Evolutionary conservation across 2,113 vertebrate species (phyloP), one percentile per base, ranked within the genome.

Genomic region (Syngnathus scovelli): DNA sequence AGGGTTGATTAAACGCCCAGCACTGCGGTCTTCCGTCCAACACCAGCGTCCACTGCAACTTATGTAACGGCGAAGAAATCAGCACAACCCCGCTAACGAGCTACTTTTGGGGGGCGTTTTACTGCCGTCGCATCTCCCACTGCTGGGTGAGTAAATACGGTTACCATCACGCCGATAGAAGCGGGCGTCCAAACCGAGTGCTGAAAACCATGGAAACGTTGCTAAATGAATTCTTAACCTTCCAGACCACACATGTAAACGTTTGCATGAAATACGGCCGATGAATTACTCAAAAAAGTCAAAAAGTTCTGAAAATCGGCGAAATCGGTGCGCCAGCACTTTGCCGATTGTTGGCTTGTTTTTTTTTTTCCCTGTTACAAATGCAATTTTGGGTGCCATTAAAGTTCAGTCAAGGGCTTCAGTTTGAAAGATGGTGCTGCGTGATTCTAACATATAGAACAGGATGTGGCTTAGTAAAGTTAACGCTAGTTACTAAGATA

Each of bases 91-190:
- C 4, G 44, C 38, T 16, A 3, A 4, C 67, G 23, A 56, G 64
- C 59, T 21, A 75, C 74, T 75, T 71, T 76, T 27, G 58, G 71
- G 74, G 67, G 76, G 75, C 73, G 73, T 75, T 76, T 78, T 66
- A 43, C 43, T 72, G 61, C 49, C 56, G 33, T 63, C 64, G 74
- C 61, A 66, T 44, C 77, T 80, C 74, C 77, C 71, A 69, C 83
- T 82, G 76, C 66, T 66, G 38, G 90, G 90, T 90, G 85, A 90
- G 90, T 90, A 69, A 75, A 79, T 74, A 80, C 83, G 71, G 71
- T 64, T 69, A 68, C 70, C 56, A 27, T 58, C 51, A 67, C 39
- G 7, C 51, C 19, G 38, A 12, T 10, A 27, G 39, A 39, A 41
- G 37, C 37, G 19, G 19, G 59, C 41, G 39, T 62, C 41, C 41